Base-by-base conservation (phyloP, 2,797 vertebrate genomes). In the Luscinia megarhynchos region DNA sequence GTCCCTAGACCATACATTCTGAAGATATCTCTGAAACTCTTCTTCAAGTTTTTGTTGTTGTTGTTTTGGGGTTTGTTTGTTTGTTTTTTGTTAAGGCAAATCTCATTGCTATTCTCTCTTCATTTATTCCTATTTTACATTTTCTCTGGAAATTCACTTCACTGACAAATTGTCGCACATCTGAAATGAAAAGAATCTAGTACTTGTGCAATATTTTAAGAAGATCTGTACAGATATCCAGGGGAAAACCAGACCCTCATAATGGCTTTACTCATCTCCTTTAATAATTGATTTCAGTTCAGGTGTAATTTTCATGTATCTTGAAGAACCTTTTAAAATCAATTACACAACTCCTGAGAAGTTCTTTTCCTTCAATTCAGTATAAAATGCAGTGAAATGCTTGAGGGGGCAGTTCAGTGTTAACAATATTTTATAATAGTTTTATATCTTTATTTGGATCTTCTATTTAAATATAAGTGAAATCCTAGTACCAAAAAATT, bases 131-230 rank as follows among this genome's bases (percentile, higher is more conserved):
- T 57, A 19, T 81, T 89, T 80, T 75, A 15, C 17, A 73, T 84
- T 95, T 93, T 38, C 11, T 77, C 34, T 64, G 40, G n/a, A 91
- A 95, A 74, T 24, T 82, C 13, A 57, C 19, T 94, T 94, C 23
- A 72, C 30, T 90, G 50, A 69, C 17, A 85, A 91, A 80, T 83
- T 82, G 36, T 57, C 51, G 57, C 48, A 80, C 18, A 75, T 16
- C 36, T 85, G n/a, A 87, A 90, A 88, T 8, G 40, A 45, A 94
- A 95, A 89, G 8, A 87, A 66, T 36, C 30, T 26, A 61, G 32
- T 23, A 55, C 30, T 63, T 53, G 3, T 64, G 19, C 34, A 79
- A 66, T 54, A 93, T 83, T 87, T 83, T 93, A 76, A 78, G 43
- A 66, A 57, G 30, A 20, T 38, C 46, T 61, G 26, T 54, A 82